phyloP scores from a whole-genome alignment of 2,797 vertebrate genomes.

The Myotis vivesi region DNA sequence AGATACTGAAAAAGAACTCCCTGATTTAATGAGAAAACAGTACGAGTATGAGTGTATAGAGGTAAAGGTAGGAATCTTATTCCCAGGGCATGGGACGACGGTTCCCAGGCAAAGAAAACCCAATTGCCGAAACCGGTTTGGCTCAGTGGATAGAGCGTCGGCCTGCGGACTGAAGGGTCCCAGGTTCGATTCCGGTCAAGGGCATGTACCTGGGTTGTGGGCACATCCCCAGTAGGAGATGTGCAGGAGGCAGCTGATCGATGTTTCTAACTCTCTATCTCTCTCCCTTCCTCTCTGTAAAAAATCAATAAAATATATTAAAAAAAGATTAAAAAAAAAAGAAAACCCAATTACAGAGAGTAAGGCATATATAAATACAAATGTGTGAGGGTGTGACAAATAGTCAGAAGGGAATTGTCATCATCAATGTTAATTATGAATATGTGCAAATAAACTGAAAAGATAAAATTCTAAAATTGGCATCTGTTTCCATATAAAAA shows the following conservation, averaged over 20 bases:
- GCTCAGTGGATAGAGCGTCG: no score
- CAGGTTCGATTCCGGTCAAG: no score
- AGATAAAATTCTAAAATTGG: background rate
- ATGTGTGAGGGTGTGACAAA: background rate
- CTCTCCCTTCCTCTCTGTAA: no score
- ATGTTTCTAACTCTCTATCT: no score
- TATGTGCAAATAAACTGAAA: background rate
- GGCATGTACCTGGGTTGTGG: no score
- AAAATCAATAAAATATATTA: no score
- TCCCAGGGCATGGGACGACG: background rate
- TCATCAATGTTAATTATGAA: background rate
- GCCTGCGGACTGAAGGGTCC: no score
- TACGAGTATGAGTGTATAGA: background rate
- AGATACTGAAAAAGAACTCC: background rate
- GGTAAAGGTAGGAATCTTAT: background rate
- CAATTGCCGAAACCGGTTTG: no score
- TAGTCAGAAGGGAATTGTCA: background rate
- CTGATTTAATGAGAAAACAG: background rate
- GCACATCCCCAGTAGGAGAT: no score
- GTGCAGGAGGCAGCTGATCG: no score
- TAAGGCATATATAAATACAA: background rate
- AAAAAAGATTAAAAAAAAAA: slow-evolving; percentile 27
- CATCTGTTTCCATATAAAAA: background rate
- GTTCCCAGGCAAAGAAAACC: background rate
- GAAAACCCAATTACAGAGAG: background rate